phyloP scores from a whole-genome alignment of 2,888 invertebrate species.

The Mythimna albipuncta region DNA sequence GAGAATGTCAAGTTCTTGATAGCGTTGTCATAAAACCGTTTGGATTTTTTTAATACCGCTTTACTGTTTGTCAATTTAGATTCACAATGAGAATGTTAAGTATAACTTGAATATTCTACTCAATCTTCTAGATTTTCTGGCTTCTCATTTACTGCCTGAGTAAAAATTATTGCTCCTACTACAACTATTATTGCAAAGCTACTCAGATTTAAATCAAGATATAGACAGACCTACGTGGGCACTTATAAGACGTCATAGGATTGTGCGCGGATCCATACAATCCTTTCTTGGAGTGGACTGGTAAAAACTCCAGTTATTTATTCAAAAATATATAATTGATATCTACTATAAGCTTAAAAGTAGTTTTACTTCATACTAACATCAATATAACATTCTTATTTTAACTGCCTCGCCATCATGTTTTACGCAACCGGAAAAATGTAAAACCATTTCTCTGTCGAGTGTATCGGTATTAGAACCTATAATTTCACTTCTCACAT shows the following conservation, averaged over 20 bases:
- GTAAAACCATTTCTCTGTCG: conserved; percentile 35
- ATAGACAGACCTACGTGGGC: too few relatives aligned
- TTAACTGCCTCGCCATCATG: conserved; percentile 17
- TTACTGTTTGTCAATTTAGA: background rate
- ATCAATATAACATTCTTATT: conserved; percentile 28
- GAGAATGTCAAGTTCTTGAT: conserved; percentile 17
- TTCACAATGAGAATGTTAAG: background rate
- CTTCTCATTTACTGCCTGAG: background rate
- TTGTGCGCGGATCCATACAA: too few relatives aligned
- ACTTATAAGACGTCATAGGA: too few relatives aligned
- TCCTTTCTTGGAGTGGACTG: too few relatives aligned
- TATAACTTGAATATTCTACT: background rate
- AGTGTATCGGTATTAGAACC: conserved; percentile 37
- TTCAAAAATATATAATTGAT: background rate
- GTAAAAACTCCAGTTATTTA: background rate
- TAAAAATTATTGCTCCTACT: background rate
- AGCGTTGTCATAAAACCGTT: background rate
- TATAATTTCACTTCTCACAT: conserved; percentile 53
- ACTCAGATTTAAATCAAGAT: too few relatives aligned
- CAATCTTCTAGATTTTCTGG: background rate
- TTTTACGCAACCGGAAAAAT: conserved; percentile 42
- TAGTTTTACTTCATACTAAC: background rate
- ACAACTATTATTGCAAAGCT: too few relatives aligned
- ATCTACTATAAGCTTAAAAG: background rate
- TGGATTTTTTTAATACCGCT: background rate